A percentile compares a stretch with the other conserved stretches of the same genome.
phyloP scores from a whole-genome alignment of 2,888 invertebrate genomes.

The Cynaeus angustus region DNA sequence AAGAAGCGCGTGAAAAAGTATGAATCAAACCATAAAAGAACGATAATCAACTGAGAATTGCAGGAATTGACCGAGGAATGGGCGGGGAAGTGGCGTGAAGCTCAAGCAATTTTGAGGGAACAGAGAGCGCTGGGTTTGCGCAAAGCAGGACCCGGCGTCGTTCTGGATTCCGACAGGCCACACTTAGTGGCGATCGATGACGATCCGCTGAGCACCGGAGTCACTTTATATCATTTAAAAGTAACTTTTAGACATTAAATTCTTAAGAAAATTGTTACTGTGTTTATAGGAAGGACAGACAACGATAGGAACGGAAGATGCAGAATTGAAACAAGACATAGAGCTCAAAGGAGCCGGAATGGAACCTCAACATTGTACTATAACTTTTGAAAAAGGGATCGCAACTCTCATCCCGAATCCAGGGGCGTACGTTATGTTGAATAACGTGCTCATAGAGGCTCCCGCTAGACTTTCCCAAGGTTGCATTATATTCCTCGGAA shows the following conservation, averaged over 20 bases:
- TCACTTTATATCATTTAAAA: slow-evolving; percentile 92
- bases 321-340: slow-evolving; percentile 82
- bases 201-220: slow-evolving; percentile 91
- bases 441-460: slow-evolving; percentile 84
- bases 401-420: slow-evolving; percentile 83
- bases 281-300: slow-evolving; percentile 85
- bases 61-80: slow-evolving; percentile 87
- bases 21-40: slow-evolving; percentile 1
- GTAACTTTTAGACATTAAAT: slow-evolving; percentile 65
- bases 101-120: slow-evolving; percentile 90
- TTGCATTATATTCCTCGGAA: slow-evolving; percentile 78
- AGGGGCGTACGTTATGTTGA: slow-evolving; percentile 88
- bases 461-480: slow-evolving; percentile 87
- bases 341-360: slow-evolving; percentile 83
- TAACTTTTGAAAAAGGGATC: slow-evolving; percentile 81
- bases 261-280: background rate
- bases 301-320: slow-evolving; percentile 86
- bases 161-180: slow-evolving; percentile 92
- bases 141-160: slow-evolving; percentile 91
- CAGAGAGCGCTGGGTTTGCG: slow-evolving; percentile 90
- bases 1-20: slow-evolving; percentile 92
- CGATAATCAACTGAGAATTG: slow-evolving; percentile 8
- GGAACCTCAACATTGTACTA: slow-evolving; percentile 85
- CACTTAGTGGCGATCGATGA: slow-evolving; percentile 95
- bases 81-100: slow-evolving; percentile 95